Conservation (phyloP, 2,797 vertebrate species). For the Enteromius thamalakanensis region DNA sequence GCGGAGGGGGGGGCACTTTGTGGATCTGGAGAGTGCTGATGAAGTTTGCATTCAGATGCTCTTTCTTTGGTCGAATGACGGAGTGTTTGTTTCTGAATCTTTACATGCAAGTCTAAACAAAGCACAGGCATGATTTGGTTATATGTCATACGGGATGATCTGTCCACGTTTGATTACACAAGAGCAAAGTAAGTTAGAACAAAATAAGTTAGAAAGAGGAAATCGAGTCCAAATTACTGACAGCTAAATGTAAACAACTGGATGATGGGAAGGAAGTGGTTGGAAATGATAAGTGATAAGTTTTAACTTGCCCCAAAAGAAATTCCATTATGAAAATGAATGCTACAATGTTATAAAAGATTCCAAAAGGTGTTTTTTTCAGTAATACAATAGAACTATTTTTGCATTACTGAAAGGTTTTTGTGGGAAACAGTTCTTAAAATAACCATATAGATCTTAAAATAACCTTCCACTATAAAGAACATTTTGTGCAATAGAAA, state of each 20-base stretch:
- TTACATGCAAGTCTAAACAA: background rate
- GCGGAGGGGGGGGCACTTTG: background rate
- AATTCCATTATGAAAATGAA: background rate
- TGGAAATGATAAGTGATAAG: background rate
- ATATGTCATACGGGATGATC: constrained; percentile 5
- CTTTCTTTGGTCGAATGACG: background rate
- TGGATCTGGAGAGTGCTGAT: background rate
- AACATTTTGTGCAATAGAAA: background rate
- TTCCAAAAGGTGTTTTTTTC: background rate
- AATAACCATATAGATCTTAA: background rate
- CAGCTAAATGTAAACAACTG: background rate
- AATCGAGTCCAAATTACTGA: background rate
- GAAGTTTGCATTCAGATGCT: constrained; percentile 9
- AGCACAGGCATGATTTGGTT: background rate
- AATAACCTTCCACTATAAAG: background rate
- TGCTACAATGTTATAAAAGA: background rate
- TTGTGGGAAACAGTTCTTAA: background rate
- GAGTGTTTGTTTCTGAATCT: background rate
- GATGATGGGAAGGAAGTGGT: background rate
- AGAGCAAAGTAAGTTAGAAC: background rate
- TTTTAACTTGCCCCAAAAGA: background rate
- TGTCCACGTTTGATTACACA: background rate
- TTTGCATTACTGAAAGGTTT: background rate
- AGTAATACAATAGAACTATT: background rate
- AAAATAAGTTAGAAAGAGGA: background rate